Evolutionary conservation across 2,797 vertebrate species (phyloP).

Genomic region (Chlorospingus semifuscus): DNA sequence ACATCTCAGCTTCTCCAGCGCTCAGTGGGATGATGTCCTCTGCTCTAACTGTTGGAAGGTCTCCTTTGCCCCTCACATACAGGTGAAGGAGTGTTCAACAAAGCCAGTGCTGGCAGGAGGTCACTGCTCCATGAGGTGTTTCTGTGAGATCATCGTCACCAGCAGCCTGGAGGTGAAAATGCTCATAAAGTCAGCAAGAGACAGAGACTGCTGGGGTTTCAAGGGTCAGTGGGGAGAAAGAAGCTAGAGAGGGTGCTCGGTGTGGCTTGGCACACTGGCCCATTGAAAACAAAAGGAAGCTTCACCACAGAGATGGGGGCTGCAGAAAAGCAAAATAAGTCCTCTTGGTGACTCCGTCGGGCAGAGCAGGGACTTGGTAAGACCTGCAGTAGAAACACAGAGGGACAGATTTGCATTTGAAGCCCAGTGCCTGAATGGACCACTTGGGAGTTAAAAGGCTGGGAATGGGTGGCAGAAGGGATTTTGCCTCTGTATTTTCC

Average conservation of each 20-base stretch:
- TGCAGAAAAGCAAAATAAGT: background rate
- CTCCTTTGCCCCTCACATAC: background rate
- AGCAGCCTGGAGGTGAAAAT: background rate
- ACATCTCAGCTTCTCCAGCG: background rate
- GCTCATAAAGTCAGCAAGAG: background rate
- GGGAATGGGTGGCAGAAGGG: background rate
- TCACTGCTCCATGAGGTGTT: background rate
- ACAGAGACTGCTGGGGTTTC: background rate
- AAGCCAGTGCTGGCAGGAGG: background rate
- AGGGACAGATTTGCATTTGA: background rate
- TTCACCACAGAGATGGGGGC: background rate
- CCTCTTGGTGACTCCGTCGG: background rate
- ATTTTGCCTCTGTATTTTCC: conserved; percentile 18
- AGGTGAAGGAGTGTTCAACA: background rate
- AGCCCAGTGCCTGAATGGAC: background rate
- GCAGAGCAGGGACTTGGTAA: background rate
- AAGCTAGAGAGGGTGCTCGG: background rate
- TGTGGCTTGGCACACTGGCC: background rate
- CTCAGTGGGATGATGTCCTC: background rate
- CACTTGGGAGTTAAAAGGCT: conserved; percentile 11
- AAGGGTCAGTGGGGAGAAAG: background rate
- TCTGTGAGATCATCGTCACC: background rate
- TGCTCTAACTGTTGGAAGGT: background rate
- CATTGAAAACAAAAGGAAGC: background rate
- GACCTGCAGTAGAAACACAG: background rate